Evolutionary conservation across 1,140 invertebrate genomes (phyloP), one percentile per base, ranked within the genome.

Genomic region (Coptotermes formosanus): DNA sequence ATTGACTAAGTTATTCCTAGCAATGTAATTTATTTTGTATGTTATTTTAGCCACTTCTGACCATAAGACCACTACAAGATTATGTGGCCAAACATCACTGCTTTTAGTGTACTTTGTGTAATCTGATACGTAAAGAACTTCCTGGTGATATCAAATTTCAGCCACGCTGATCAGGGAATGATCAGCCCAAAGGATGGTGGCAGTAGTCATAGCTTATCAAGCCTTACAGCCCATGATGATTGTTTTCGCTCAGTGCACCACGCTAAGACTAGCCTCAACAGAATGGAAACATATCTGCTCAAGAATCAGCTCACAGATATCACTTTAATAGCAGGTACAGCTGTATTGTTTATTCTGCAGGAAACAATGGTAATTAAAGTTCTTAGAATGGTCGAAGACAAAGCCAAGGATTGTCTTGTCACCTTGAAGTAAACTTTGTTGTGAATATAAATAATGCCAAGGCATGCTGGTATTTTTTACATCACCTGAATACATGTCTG

Each of bases 231-330:
- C 3, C 94, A 94, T 88, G 96, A 97, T 90, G 96, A 97, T 92
- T 94, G 94, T 89, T 97, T 96, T 91, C 93, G 94, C 87, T 95
- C 95, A 89, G 93, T 94, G 88, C 95, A 95, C 87, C 96, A 97
- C 92, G 95, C 97, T 1, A 96, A 96, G 89, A 93, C 92, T 44
- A 96, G 96, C 89, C 91, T 98, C 81, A 94, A 93, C 87, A 94
- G 95, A 89, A 97, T 98, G 94, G 95, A 96, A 89, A 92, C 93
- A 82, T 97, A 97, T 91, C 94, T 96, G 85, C 93, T 95, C 88
- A 94, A 95, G 87, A 94, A 96, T 88, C 94, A 96, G 90, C 91
- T 97, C 85, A 96, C 95, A 88, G 96, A 97, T 92, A 94, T 97
- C 52, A 93, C 93, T 43, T 92, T 97, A 32, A 94, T 97, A 88